Evolutionary conservation across 2,113 vertebrate genomes (phyloP).

Genomic region (Saguinus imperator): DNA sequence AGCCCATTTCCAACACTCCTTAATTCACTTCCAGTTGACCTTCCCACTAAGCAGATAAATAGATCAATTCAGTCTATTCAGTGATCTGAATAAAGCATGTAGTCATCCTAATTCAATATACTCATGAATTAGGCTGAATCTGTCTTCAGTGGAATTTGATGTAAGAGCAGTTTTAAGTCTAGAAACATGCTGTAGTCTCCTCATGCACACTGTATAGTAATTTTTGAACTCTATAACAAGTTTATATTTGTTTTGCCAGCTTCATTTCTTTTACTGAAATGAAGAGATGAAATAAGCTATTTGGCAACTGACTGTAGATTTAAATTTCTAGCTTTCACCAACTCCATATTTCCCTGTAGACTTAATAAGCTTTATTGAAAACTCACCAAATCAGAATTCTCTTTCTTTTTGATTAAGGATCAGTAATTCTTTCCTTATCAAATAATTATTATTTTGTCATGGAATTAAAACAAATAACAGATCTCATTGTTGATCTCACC

Average conservation of each 20-base stretch:
- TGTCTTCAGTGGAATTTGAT: slow-evolving; percentile 4
- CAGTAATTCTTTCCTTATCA: background rate
- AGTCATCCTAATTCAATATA: slow-evolving; percentile 22
- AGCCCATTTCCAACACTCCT: background rate
- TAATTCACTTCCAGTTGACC: slow-evolving; percentile 1
- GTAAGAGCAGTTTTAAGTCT: background rate
- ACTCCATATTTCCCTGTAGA: background rate
- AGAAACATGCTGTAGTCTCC: background rate
- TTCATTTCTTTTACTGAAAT: background rate
- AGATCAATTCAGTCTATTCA: background rate
- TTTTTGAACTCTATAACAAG: background rate
- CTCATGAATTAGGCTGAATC: background rate
- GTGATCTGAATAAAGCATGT: background rate
- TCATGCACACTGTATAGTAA: background rate
- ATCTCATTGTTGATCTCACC: background rate
- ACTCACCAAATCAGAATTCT: slow-evolving; percentile 13
- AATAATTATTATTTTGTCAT: background rate
- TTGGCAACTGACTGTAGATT: background rate
- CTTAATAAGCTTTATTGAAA: slow-evolving; percentile 41
- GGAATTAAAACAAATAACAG: background rate
- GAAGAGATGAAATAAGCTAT: background rate
- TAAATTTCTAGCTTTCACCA: slow-evolving; percentile 18
- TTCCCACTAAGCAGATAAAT: background rate
- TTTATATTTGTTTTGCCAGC: slow-evolving; percentile 8
- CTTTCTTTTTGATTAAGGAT: slow-evolving; percentile 9